Percentiles rank a stretch among this genome's conserved stretches.
Evolutionary conservation across 2,797 vertebrate species (phyloP).

Genomic region (Holocentrus rufus): DNA sequence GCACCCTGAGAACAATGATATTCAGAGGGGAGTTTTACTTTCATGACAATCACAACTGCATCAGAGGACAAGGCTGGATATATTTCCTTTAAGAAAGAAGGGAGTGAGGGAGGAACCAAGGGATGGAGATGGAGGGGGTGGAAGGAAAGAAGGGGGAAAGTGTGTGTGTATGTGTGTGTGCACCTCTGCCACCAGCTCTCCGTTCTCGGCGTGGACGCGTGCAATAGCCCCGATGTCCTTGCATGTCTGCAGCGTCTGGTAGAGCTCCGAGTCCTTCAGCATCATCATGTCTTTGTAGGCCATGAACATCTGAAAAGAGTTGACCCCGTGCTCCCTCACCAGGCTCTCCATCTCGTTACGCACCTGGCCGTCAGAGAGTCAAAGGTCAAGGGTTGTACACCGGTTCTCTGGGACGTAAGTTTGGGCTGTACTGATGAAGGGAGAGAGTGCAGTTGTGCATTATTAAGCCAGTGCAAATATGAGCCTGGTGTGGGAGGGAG

Average conservation of each 20-base stretch:
- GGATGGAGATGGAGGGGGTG: no score
- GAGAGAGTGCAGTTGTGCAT: neutral
- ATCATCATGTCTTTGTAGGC: conserved; percentile 81
- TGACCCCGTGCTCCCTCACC: conserved; percentile 89
- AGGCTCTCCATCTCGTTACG: conserved; percentile 93
- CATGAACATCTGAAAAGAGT: conserved; percentile 83
- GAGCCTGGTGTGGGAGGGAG: conserved; percentile 7
- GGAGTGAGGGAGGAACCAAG: no score
- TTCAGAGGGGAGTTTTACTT: no score
- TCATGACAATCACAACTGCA: no score
- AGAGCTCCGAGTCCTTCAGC: conserved; percentile 78
- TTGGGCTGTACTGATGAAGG: neutral
- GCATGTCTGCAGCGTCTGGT: conserved; percentile 77
- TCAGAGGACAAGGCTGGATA: no score
- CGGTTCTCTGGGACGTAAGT: no score
- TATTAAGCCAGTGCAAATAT: conserved; percentile 1
- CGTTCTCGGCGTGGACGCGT: conserved; percentile 78
- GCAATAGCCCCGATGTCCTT: conserved; percentile 81
- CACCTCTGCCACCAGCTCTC: conserved; percentile 80
- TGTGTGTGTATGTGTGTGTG: neutral
- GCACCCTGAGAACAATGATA: conserved; percentile 58
- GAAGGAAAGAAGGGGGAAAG: no score
- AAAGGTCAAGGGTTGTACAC: conserved; percentile 36
- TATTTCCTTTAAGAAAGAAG: no score
- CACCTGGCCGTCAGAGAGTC: conserved; percentile 80